phyloP scores from a whole-genome alignment of 2,888 invertebrate genomes.

The Vesta saturnalis region DNA sequence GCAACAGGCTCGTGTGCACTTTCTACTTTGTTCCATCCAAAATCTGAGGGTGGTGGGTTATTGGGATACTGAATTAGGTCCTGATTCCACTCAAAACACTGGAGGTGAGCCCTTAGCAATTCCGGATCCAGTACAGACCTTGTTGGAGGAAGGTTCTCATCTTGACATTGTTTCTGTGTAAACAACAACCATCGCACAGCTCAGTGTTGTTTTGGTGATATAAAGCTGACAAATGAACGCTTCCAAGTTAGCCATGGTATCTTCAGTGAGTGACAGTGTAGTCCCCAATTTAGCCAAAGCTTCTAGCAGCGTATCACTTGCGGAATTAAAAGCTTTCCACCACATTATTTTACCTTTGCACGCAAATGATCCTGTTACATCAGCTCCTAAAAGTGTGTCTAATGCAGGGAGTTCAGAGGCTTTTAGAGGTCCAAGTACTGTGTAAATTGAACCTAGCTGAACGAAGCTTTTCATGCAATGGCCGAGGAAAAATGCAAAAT shows the following conservation, averaged over 20 bases:
- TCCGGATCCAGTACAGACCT: background rate
- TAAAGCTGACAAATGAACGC: background rate
- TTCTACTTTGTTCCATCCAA: background rate
- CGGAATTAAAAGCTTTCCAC: too few relatives aligned
- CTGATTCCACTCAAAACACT: background rate
- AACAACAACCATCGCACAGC: background rate
- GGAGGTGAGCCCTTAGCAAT: background rate
- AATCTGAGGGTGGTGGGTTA: background rate
- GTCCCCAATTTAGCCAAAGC: background rate
- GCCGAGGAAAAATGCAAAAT: slow-evolving; percentile 4
- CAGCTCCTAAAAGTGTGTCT: too few relatives aligned
- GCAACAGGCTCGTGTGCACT: background rate
- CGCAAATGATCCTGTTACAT: too few relatives aligned
- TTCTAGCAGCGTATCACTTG: too few relatives aligned
- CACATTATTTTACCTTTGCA: too few relatives aligned
- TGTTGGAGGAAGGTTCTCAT: slow-evolving; percentile 2
- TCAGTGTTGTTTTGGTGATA: background rate
- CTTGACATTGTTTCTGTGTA: background rate
- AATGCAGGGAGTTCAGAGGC: too few relatives aligned
- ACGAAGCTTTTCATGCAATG: slow-evolving; percentile 6
- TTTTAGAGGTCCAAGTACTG: slow-evolving; percentile 8
- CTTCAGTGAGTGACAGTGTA: slow-evolving; percentile 1
- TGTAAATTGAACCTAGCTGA: slow-evolving; percentile 15
- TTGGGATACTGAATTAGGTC: background rate
- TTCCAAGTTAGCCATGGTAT: background rate